A percentile compares a stretch with the other conserved stretches of the same genome.
These are phyloP conservation scores for Maniola hyperantus DNA, from an alignment of 2,888 invertebrate species.

Conservation along the genomic window DNA sequence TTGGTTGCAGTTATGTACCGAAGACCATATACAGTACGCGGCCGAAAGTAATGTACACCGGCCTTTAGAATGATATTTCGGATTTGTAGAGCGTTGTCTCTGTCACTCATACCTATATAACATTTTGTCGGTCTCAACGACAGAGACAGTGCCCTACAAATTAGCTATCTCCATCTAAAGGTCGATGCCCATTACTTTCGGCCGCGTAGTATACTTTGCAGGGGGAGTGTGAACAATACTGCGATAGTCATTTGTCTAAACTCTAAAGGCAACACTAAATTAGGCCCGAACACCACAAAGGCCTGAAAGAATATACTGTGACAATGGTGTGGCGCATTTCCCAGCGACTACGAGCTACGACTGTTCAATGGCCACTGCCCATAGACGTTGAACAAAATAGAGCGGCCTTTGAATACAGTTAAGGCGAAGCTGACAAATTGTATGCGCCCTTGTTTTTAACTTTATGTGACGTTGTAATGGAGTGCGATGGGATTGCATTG, in stretches of 20 bases:
- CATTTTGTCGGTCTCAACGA: too few relatives aligned
- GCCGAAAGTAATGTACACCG: too few relatives aligned
- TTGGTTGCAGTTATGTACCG: too few relatives aligned
- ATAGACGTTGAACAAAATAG: slow-evolving; percentile 20
- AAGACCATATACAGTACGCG: too few relatives aligned
- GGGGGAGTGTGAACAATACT: not conserved
- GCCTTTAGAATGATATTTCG: too few relatives aligned
- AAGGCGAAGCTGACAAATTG: slow-evolving; percentile 36
- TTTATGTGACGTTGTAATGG: slow-evolving; percentile 16
- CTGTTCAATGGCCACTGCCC: slow-evolving; percentile 17
- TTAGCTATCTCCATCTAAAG: too few relatives aligned
- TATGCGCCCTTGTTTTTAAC: slow-evolving; percentile 24
- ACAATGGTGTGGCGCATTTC: slow-evolving; percentile 17
- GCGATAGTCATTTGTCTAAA: slow-evolving; percentile 15
- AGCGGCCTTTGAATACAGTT: slow-evolving; percentile 22
- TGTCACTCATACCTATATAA: too few relatives aligned
- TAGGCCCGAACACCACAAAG: slow-evolving; percentile 16
- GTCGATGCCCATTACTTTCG: too few relatives aligned
- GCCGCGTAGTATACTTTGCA: not conserved
- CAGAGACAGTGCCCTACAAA: too few relatives aligned
- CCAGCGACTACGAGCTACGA: slow-evolving; percentile 9
- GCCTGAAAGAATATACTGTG: not conserved
- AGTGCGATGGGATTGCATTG: slow-evolving; percentile 15
- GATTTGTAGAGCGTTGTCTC: too few relatives aligned
- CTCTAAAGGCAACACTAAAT: slow-evolving; percentile 12